Evolutionary conservation across 2,797 vertebrate species (phyloP).

Genomic region (Amazona ochrocephala): DNA sequence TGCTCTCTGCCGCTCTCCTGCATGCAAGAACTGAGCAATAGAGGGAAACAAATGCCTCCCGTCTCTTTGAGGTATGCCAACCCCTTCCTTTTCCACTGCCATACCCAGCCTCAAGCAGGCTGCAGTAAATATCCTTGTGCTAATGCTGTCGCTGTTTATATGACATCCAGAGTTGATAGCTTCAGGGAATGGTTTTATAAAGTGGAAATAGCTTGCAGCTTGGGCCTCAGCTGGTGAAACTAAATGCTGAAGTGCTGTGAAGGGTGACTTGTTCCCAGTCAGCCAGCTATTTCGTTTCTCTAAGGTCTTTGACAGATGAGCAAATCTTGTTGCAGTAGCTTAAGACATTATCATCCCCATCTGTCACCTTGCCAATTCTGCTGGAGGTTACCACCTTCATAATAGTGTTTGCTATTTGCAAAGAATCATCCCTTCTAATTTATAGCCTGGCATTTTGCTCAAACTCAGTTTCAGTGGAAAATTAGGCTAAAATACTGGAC

Average conservation of each 20-base stretch:
- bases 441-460: neutral
- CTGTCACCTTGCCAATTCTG: neutral
- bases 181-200: neutral
- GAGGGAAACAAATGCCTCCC: neutral
- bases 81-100: neutral
- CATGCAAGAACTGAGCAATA: neutral
- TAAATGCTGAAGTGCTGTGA: neutral
- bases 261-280: neutral
- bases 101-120: neutral
- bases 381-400: neutral
- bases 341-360: neutral
- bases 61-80: fast-evolving
- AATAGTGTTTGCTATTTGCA: neutral
- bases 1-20: neutral
- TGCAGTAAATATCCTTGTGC: neutral
- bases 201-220: neutral
- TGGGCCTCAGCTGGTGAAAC: slow-evolving; percentile 27
- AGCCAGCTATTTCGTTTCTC: slow-evolving; percentile 8
- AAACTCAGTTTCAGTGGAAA: neutral
- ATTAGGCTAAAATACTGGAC: neutral
- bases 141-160: neutral
- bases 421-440: neutral
- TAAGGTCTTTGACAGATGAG: neutral
- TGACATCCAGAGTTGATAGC: neutral
- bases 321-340: neutral